phyloP scores from a whole-genome alignment of 2,888 invertebrate species.

The Eupithecia pulchellata region DNA sequence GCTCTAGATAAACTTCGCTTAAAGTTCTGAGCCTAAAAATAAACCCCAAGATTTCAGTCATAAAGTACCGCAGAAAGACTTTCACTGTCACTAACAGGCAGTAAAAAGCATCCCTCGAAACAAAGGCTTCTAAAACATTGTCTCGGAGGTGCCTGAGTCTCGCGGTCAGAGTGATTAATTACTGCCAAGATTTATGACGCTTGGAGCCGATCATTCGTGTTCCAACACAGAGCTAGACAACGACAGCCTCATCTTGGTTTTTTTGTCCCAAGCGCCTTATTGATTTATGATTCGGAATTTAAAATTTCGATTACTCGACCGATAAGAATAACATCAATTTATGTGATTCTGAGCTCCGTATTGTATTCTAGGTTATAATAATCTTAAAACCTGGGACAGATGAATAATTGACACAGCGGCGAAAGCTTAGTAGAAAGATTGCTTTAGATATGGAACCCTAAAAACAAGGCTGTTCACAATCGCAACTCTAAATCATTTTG shows the following conservation, averaged over 20 bases:
- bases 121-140: slow-evolving; percentile 47
- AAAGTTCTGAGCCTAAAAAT: slow-evolving; percentile 1
- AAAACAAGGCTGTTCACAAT: slow-evolving; percentile 33
- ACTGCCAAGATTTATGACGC: slow-evolving; percentile 64
- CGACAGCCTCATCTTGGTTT: slow-evolving; percentile 1
- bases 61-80: slow-evolving; percentile 10
- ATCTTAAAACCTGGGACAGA: neutral
- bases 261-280: slow-evolving; percentile 2
- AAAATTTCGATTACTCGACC: neutral
- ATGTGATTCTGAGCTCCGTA: neutral
- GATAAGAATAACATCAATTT: neutral
- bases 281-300: slow-evolving; percentile 37
- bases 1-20: neutral
- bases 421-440: neutral
- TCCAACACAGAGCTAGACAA: slow-evolving; percentile 44
- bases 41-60: slow-evolving; percentile 9
- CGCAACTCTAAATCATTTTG: slow-evolving; percentile 72
- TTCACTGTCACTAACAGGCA: slow-evolving; percentile 11
- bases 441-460: neutral
- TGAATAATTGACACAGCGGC: neutral
- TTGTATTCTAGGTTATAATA: neutral
- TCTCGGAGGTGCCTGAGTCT: slow-evolving; percentile 47
- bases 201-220: slow-evolving; percentile 56
- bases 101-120: slow-evolving; percentile 30
- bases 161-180: slow-evolving; percentile 65